Percentiles rank a stretch among this genome's conserved stretches.
Conservation (phyloP, 2,113 vertebrate genomes). For the Thamnaconus septentrionalis region DNA sequence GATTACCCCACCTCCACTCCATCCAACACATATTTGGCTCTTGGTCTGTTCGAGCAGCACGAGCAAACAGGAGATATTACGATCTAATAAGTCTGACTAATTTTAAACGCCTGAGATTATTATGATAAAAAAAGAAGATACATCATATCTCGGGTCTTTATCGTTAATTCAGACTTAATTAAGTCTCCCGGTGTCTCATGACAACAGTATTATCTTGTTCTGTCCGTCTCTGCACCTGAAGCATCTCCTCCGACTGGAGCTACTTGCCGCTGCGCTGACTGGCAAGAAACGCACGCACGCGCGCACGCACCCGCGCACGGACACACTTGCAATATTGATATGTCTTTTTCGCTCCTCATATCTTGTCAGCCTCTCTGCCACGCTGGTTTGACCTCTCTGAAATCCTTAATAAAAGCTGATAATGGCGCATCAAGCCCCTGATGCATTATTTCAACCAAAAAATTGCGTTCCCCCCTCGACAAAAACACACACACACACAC, state of each 20-base stretch:
- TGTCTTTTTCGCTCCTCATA: constrained; percentile 88
- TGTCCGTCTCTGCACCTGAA: too few species aligned
- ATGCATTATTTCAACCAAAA: constrained; percentile 85
- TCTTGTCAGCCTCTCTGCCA: constrained; percentile 67
- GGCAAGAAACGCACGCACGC: too few species aligned
- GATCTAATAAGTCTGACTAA: background rate
- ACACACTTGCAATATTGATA: constrained; percentile 81
- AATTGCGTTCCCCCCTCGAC: constrained; percentile 2
- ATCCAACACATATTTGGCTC: too few species aligned
- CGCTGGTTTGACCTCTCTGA: constrained; percentile 89
- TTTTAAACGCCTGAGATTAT: background rate
- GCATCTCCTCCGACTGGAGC: too few species aligned
- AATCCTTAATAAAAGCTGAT: constrained; percentile 94
- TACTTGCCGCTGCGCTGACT: too few species aligned
- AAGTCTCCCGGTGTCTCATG: constrained; percentile 39
- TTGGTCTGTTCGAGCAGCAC: background rate
- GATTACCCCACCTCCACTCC: background rate
- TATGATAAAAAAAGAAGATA: background rate
- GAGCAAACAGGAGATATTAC: background rate
- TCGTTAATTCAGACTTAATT: background rate
- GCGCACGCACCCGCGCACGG: background rate
- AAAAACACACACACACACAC: constrained; percentile 2
- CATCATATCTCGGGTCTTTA: background rate
- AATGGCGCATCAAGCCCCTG: constrained; percentile 94
- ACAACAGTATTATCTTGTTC: too few species aligned